phyloP scores from a whole-genome alignment of 2,797 vertebrate genomes.

The Melanogrammus aeglefinus region DNA sequence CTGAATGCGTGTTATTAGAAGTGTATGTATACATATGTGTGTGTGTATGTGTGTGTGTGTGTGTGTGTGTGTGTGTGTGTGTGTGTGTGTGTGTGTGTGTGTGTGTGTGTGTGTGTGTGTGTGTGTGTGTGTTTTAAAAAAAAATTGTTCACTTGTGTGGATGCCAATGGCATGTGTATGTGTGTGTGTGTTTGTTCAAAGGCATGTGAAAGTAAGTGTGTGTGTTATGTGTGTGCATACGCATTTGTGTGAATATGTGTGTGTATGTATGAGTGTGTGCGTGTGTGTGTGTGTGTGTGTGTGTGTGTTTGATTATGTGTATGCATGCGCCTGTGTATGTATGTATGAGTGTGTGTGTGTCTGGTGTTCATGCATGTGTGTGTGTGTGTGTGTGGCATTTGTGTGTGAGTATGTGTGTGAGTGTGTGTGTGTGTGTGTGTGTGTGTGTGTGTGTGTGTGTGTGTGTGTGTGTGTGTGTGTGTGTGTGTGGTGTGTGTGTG shows the following conservation, averaged over 20 bases:
- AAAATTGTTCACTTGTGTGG: neutral
- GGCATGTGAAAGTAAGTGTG: neutral
- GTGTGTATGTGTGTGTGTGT: neutral
- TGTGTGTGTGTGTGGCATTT: no score
- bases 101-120: neutral
- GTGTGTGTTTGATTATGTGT: no score
- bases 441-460: constrained; percentile 3
- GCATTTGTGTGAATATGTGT: no score
- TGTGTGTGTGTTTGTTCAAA: constrained; percentile 7
- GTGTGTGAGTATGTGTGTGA: neutral
- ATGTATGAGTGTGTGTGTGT: no score
- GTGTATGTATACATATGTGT: no score
- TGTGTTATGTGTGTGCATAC: neutral
- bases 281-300: no score
- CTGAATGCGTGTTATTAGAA: neutral
- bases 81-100: neutral
- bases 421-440: neutral
- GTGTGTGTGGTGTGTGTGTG: neutral
- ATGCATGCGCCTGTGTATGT: no score
- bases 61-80: constrained; percentile 1
- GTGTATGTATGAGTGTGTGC: no score
- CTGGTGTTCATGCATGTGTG: no score
- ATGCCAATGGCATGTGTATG: neutral
- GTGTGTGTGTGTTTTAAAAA: neutral
- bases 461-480: neutral